phyloP scores from a whole-genome alignment of 2,888 invertebrate genomes.

The Dexiosoma caninum region DNA sequence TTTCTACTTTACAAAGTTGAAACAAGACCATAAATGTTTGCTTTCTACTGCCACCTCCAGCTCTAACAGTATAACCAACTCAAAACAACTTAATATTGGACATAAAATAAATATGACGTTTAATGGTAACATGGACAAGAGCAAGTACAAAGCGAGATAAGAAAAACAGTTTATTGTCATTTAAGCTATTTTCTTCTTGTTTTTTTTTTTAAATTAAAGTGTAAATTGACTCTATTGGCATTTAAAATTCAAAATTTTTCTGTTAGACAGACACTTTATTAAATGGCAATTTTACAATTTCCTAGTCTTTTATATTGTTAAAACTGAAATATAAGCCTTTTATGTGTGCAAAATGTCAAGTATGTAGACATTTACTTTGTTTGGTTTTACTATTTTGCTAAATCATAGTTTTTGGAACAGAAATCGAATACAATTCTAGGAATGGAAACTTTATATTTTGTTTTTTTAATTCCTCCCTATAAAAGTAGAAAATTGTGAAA shows the following conservation, averaged over 20 bases:
- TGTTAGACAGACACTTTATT: conserved; percentile 1
- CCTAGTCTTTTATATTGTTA: background rate
- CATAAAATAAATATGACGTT: conserved; percentile 17
- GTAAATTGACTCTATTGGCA: conserved; percentile 1
- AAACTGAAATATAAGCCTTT: background rate
- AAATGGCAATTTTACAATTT: conserved; percentile 17
- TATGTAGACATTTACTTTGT: too few species aligned
- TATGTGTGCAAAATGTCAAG: too few species aligned
- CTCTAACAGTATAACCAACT: background rate
- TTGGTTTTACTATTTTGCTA: too few species aligned
- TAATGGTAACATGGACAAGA: background rate
- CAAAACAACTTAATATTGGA: background rate
- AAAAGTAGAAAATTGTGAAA: too few species aligned
- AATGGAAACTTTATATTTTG: too few species aligned
- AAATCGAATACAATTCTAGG: too few species aligned
- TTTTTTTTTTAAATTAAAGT: background rate
- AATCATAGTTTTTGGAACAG: too few species aligned
- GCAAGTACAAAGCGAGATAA: background rate
- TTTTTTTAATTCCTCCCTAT: too few species aligned
- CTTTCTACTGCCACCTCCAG: background rate
- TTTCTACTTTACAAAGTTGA: background rate
- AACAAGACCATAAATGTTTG: conserved; percentile 3
- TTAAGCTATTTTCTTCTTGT: background rate
- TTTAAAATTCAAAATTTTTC: background rate
- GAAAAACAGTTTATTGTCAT: background rate